A percentile compares a stretch with the other conserved stretches of the same genome.
phyloP scores from a whole-genome alignment of 2,113 vertebrate species.

The Paramormyrops kingsleyae region DNA sequence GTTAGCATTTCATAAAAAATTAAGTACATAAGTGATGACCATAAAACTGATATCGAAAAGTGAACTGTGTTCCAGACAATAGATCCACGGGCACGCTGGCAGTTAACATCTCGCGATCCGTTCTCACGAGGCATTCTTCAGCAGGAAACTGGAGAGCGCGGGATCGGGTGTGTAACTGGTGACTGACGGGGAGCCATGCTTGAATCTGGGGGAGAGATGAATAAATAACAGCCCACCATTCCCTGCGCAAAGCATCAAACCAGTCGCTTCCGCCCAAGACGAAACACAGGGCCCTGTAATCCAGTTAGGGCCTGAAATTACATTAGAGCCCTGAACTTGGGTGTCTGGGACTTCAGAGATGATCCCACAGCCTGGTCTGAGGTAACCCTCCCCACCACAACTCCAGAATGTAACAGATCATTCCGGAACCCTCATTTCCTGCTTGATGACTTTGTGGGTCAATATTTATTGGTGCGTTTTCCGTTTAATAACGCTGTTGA shows the following conservation, averaged over 20 bases:
- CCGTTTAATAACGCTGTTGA: not conserved
- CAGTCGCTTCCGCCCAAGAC: constrained; percentile 6
- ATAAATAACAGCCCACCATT: not conserved
- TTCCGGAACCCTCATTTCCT: constrained; percentile 9
- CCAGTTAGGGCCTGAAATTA: constrained; percentile 3
- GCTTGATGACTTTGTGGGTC: not conserved
- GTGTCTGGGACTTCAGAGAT: not conserved
- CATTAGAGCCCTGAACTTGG: not conserved
- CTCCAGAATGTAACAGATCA: not conserved
- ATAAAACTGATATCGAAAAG: not conserved
- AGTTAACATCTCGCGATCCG: not conserved
- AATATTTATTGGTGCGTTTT: not conserved
- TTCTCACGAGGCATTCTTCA: not conserved
- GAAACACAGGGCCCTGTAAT: not conserved
- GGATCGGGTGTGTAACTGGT: constrained; percentile 1
- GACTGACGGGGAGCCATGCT: not conserved
- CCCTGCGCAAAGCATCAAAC: not conserved
- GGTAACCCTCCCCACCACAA: not conserved
- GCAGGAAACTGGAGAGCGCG: not conserved
- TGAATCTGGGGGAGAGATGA: not conserved
- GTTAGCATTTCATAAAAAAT: not conserved
- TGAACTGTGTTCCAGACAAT: not conserved
- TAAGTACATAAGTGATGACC: not conserved
- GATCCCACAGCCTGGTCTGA: not conserved
- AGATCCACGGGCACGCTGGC: not conserved